Conservation (phyloP, 2,113 vertebrate species). For the Lepisosteus oculatus region DNA sequence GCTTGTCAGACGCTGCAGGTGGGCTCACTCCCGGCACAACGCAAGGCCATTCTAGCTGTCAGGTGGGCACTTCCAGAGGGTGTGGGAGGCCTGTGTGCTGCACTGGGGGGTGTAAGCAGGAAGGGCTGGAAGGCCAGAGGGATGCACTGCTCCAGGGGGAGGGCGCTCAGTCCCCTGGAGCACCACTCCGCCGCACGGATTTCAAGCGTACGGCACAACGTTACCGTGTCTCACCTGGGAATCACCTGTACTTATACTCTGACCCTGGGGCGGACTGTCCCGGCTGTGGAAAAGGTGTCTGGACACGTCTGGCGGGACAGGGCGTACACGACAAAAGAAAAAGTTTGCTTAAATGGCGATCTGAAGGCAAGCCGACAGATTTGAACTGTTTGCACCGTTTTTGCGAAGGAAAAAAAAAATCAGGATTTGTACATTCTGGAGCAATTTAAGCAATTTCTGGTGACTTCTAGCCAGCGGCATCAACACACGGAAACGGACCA, state of each 20-base stretch:
- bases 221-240: slow-evolving; percentile 44
- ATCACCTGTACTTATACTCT: slow-evolving; percentile 46
- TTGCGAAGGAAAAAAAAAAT: neutral
- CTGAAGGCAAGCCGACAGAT: neutral
- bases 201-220: slow-evolving; percentile 18
- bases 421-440: neutral
- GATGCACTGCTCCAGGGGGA: slow-evolving; percentile 8
- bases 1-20: neutral
- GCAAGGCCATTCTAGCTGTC: neutral
- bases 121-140: slow-evolving; percentile 4
- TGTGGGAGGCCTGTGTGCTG: neutral
- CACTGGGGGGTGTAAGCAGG: slow-evolving; percentile 3
- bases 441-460: no score
- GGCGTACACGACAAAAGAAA: slow-evolving; percentile 44
- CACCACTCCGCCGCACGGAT: neutral
- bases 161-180: neutral
- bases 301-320: slow-evolving; percentile 45
- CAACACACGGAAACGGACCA: slow-evolving; percentile 10
- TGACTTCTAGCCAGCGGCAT: neutral
- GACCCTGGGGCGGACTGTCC: slow-evolving; percentile 41
- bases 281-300: slow-evolving; percentile 41
- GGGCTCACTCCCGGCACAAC: neutral
- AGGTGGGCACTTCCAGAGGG: neutral
- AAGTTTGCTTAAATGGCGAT: slow-evolving; percentile 35
- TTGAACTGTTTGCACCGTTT: no score